phyloP scores from a whole-genome alignment of 2,113 vertebrate species.

The Dendrocopos noguchii region DNA sequence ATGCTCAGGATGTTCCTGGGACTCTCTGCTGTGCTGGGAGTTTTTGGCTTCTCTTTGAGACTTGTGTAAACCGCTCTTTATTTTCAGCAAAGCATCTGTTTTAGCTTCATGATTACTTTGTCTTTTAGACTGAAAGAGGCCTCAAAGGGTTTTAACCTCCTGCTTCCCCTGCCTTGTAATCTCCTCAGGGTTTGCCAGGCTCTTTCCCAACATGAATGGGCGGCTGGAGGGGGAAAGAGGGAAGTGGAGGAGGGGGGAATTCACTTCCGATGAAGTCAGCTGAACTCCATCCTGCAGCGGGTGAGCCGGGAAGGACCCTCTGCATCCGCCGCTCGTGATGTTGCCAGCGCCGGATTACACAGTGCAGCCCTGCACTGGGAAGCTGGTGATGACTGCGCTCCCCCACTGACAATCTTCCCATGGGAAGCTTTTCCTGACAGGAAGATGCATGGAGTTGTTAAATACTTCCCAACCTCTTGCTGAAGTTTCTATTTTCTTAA shows the following conservation, averaged over 20 bases:
- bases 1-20: slow-evolving; percentile 25
- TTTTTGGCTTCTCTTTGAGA: slow-evolving; percentile 28
- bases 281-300: neutral
- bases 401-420: neutral
- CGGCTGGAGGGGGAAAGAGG: neutral
- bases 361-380: neutral
- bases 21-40: neutral
- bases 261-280: slow-evolving; percentile 54
- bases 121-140: slow-evolving; percentile 43
- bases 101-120: slow-evolving; percentile 41
- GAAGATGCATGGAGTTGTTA: neutral
- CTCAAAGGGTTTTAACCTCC: slow-evolving; percentile 28
- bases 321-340: neutral
- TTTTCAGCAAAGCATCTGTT: slow-evolving; percentile 56
- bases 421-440: slow-evolving; percentile 17
- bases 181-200: slow-evolving; percentile 42
- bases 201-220: slow-evolving; percentile 52
- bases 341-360: slow-evolving; percentile 6
- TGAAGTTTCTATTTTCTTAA: neutral
- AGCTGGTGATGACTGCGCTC: neutral
- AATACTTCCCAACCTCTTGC: neutral
- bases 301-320: neutral
- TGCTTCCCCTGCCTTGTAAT: slow-evolving; percentile 46
- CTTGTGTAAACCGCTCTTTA: slow-evolving; percentile 36
- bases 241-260: neutral